Percentiles rank a stretch among this genome's conserved stretches.
These are phyloP conservation scores for Montipora sp. DNA, from an alignment of 64 coral and sea anemone genomes.

Conservation along the genomic window DNA sequence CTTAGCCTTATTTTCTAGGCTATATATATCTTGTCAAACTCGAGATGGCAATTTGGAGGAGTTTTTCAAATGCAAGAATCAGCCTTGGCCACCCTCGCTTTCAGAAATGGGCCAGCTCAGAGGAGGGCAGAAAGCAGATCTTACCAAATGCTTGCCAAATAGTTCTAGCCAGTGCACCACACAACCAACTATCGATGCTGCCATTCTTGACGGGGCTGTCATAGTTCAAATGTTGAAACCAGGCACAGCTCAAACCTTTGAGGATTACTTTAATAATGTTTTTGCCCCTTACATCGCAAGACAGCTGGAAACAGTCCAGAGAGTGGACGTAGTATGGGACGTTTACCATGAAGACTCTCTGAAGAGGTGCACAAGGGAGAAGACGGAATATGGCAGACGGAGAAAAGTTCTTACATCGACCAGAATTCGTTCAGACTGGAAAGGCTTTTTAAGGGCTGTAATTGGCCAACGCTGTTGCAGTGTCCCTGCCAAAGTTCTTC, in stretches of 20 bases:
- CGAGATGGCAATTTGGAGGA: constrained; percentile 20
- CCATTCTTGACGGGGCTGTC: constrained; percentile 48
- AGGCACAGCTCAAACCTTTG: constrained; percentile 44
- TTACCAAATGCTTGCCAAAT: constrained; percentile 59
- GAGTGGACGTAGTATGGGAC: constrained; percentile 57
- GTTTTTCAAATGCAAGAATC: constrained; percentile 49
- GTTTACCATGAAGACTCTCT: constrained; percentile 36
- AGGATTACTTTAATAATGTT: constrained; percentile 26
- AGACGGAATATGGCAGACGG: background rate
- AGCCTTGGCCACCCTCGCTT: constrained; percentile 50
- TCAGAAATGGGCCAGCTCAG: constrained; percentile 39
- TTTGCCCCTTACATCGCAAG: constrained; percentile 53
- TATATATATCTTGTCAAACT: constrained; percentile 19
- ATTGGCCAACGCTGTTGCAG: too few species aligned
- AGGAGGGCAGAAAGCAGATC: constrained; percentile 63
- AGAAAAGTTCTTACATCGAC: constrained; percentile 31
- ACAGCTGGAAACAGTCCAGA: constrained; percentile 11
- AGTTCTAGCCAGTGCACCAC: background rate
- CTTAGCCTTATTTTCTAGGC: constrained; percentile 14
- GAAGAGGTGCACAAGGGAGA: constrained; percentile 7
- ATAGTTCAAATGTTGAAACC: constrained; percentile 60
- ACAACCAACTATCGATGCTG: constrained; percentile 49
- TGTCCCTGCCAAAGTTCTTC: too few species aligned
- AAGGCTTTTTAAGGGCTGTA: constrained; percentile 29
- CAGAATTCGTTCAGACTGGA: constrained; percentile 30